Percentiles rank a stretch among this genome's conserved stretches.
These are phyloP conservation scores for Coptodon bakossiorum DNA, from an alignment of 2,113 vertebrate species.

Conservation along the genomic window DNA sequence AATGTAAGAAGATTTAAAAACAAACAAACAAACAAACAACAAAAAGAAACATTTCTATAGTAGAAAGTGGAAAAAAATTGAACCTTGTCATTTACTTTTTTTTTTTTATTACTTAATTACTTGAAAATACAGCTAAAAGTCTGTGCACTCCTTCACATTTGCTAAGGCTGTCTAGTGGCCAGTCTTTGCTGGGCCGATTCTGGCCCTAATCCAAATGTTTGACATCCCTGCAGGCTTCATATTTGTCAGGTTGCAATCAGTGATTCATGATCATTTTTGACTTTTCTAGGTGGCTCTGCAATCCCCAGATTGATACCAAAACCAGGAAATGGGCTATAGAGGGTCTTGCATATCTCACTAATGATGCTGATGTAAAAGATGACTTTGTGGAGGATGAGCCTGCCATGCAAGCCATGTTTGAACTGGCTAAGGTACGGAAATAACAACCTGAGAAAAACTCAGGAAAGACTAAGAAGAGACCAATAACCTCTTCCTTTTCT, in stretches of 20 bases:
- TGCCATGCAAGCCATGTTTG: constrained; percentile 94
- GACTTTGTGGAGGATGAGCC: constrained; percentile 93
- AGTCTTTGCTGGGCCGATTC: not conserved
- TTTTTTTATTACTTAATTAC: not conserved
- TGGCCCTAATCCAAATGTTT: not conserved
- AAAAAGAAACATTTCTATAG: not conserved
- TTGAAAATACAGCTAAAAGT: not conserved
- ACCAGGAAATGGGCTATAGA: constrained; percentile 95
- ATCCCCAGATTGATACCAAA: constrained; percentile 80
- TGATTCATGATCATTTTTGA: not conserved
- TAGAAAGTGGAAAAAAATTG: not conserved
- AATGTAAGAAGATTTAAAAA: not conserved
- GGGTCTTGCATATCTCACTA: constrained; percentile 90
- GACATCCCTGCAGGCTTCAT: not conserved
- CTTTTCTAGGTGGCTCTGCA: constrained; percentile 86
- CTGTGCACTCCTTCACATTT: not conserved
- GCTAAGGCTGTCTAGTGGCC: not conserved
- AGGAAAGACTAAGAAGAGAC: not conserved
- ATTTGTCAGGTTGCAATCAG: not conserved
- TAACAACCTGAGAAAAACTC: not conserved
- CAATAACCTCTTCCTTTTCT: not conserved
- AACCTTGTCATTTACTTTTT: not conserved
- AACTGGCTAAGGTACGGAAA: constrained; percentile 81
- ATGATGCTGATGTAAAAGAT: constrained; percentile 97
- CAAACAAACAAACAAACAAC: not conserved